Evolutionary conservation across 2,888 invertebrate species (phyloP).

Genomic region (Calameuta idolon): DNA sequence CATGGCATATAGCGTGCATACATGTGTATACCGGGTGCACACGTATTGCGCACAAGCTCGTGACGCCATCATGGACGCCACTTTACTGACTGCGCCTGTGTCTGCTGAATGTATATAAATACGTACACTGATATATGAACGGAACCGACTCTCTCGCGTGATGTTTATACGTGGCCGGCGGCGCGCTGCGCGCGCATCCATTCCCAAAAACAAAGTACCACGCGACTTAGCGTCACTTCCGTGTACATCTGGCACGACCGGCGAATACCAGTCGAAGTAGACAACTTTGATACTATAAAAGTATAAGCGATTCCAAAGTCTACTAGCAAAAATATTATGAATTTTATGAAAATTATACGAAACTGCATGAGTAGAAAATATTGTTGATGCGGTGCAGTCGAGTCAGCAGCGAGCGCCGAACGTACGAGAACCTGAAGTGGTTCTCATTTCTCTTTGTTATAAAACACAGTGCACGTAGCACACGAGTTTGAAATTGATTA

Average conservation of each 20-base stretch:
- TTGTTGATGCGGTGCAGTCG: background rate
- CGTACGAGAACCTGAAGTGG: background rate
- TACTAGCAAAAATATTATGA: background rate
- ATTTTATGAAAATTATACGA: background rate
- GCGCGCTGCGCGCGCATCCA: slow-evolving; percentile 32
- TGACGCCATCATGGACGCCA: background rate
- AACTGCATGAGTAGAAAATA: background rate
- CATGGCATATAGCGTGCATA: background rate
- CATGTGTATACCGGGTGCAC: background rate
- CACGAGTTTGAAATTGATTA: background rate
- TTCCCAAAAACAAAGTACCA: slow-evolving; percentile 32
- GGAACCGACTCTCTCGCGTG: slow-evolving; percentile 9
- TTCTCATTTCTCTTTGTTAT: background rate
- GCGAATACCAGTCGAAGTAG: background rate
- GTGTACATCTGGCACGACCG: slow-evolving; percentile 14
- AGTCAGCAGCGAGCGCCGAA: background rate
- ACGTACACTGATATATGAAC: background rate
- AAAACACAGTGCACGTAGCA: background rate
- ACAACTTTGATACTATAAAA: background rate
- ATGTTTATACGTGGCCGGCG: slow-evolving; percentile 33
- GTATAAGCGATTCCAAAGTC: background rate
- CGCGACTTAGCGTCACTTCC: slow-evolving; percentile 34
- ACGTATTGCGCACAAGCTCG: background rate
- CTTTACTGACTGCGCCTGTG: background rate
- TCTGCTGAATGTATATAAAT: background rate